Conservation (phyloP, 2,888 invertebrate species). For the Drosophila neonasuta region DNA sequence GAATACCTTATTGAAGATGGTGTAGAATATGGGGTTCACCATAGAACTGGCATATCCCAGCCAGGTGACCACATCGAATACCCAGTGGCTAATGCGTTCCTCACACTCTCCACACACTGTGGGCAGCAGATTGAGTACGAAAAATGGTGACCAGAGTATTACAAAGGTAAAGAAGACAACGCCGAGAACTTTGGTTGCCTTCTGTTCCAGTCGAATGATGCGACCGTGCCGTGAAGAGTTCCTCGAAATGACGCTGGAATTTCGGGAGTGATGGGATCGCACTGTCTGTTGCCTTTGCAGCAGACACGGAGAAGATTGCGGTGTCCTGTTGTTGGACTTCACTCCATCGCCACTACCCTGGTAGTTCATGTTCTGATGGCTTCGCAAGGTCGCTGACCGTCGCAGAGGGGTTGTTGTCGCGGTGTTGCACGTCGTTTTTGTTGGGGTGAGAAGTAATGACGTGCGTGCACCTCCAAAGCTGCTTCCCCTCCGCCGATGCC, state of each 20-base stretch:
- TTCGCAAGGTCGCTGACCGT: slow-evolving; percentile 85
- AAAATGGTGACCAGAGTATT: slow-evolving; percentile 97
- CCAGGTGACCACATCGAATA: slow-evolving; percentile 95
- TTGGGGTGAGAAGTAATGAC: slow-evolving; percentile 84
- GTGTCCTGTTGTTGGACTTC: slow-evolving; percentile 80
- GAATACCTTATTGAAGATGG: slow-evolving; percentile 97
- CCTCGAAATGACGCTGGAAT: slow-evolving; percentile 91
- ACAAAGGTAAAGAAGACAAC: slow-evolving; percentile 97
- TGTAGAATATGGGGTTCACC: slow-evolving; percentile 98
- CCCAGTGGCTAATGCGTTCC: slow-evolving; percentile 88
- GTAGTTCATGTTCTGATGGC: slow-evolving; percentile 82
- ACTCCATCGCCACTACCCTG: slow-evolving; percentile 33
- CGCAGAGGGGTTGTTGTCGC: slow-evolving; percentile 83
- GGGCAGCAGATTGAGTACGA: slow-evolving; percentile 93
- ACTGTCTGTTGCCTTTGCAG: slow-evolving; percentile 84
- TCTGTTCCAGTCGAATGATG: slow-evolving; percentile 94
- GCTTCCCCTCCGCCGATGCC: slow-evolving; percentile 86
- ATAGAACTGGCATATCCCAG: slow-evolving; percentile 96
- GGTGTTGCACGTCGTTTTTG: slow-evolving; percentile 73
- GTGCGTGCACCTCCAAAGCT: slow-evolving; percentile 88
- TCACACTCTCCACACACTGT: slow-evolving; percentile 92
- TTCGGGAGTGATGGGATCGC: slow-evolving; percentile 89
- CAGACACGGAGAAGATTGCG: slow-evolving; percentile 84
- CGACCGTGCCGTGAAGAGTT: slow-evolving; percentile 92
- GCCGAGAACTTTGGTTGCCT: slow-evolving; percentile 97